A percentile compares a stretch with the other conserved stretches of the same genome.
Evolutionary conservation across 2,797 vertebrate genomes (phyloP).

Genomic region (Crotalus adamanteus): DNA sequence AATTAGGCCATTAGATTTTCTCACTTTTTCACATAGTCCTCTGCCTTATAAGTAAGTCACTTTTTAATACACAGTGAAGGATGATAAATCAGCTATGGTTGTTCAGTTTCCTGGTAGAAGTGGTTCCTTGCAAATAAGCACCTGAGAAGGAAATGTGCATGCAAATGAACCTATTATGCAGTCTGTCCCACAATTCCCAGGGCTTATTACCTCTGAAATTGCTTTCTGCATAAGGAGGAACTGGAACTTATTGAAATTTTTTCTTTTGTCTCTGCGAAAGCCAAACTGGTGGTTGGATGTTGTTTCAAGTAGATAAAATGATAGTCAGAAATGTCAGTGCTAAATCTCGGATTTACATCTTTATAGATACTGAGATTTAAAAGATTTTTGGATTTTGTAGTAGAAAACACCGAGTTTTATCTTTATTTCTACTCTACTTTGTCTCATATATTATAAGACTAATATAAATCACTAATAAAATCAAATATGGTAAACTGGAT

Average conservation of each 20-base stretch:
- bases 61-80: slow-evolving; percentile 43
- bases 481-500: background rate
- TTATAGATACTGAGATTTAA: background rate
- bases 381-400: background rate
- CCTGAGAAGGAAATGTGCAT: slow-evolving; percentile 46
- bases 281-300: background rate
- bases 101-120: slow-evolving; percentile 45
- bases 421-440: background rate
- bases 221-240: slow-evolving; percentile 34
- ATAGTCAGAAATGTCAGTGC: background rate
- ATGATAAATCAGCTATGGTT: slow-evolving; percentile 53
- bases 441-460: background rate
- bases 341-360: background rate
- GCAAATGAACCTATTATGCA: slow-evolving; percentile 51
- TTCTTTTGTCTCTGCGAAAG: background rate
- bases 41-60: slow-evolving; percentile 19
- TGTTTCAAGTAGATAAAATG: background rate
- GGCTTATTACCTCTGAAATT: slow-evolving; percentile 63
- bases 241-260: background rate
- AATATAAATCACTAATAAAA: background rate
- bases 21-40: slow-evolving; percentile 14
- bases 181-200: slow-evolving; percentile 53
- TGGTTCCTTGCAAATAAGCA: slow-evolving; percentile 60
- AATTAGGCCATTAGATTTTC: slow-evolving; percentile 24
- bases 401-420: background rate